Evolutionary conservation across 2,888 invertebrate genomes (phyloP), one percentile per base, ranked within the genome.

Genomic region (Oscheius sp.): DNA sequence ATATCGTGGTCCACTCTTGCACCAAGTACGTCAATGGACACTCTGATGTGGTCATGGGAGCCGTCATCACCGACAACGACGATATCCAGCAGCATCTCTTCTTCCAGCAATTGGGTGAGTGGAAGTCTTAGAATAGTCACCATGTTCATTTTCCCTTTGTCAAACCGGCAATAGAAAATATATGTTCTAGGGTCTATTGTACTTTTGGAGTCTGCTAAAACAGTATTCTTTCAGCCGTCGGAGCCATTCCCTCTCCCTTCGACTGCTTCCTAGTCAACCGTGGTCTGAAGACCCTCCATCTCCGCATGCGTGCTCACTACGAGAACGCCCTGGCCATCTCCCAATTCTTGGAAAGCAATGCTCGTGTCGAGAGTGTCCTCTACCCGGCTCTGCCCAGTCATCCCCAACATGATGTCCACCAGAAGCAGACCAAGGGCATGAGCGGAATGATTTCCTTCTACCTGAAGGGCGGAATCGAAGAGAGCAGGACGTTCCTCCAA

Each of bases 1-100:
- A 99, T 90, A 91, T 97, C 72, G 94, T 93, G 1, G 91, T 95
- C 85, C 96, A 98, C 90, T 98, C 98, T 0, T 89, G 96, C 72
- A 96, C 96, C 0, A 99, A 99, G 90, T 99, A 97, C 89, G 94
- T 99, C 93, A 99, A 99, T 90, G 98, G 98, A 0, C 98, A 99
- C 90, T 93, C 95, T 0, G 98, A 99, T 91, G 94, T 96, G 32
- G 93, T 98, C 5, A 98, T 99, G 98, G 98, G 98, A 1, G 94
- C 94, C 21, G 92, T 93, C 7, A 91, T 94, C 50, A 92, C 94
- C 2, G 95, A 93, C 84, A 92, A 93, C 84, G 93, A 94, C 57
- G 92, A 92, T 59, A 86, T 96, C 2, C 93, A 93, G 78, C 91
- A 93, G 11, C 92, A 92, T 88, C 90, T 99, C 50, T 92, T 93